Evolutionary conservation across 2,888 invertebrate genomes (phyloP), one percentile per base, ranked within the genome.

Genomic region (Phyllotreta striolata): DNA sequence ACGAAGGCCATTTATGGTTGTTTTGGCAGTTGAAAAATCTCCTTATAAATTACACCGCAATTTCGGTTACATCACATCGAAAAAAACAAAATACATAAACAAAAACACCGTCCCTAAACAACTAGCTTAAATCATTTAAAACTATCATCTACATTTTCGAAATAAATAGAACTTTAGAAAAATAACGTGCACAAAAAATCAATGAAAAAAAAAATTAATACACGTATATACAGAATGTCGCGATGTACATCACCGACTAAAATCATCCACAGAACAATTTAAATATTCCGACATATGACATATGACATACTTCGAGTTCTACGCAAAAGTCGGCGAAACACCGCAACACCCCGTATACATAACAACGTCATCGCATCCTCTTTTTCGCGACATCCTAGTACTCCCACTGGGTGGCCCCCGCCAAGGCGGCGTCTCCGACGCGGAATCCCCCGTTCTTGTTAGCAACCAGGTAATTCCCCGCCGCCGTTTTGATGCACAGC

Each of bases 361-460:
- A 24, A 24, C 24, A 24, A 24, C 24, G 24, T 24, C 24, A 24
- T 24, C 24, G 24, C 24, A 24, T 24, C 24, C 24, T 24, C n/a
- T n/a, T n/a, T n/a, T 40, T 13, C 40, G 41, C 39, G 52, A 58
- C 57, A 46, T 54, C 79, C 84, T 93, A 96, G 83, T 95, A 96
- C 84, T 96, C 96, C 96, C 96, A 96, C 79, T 93, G 93, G 75
- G 95, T 96, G 80, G 95, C 94, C 71, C 85, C 84, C 74, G 90
- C 88, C 75, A 90, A 87, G 77, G 91, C 91, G 70, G 88, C 85
- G 66, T 91, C 92, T 59, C 92, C 92, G 68, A 95, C 86, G 77
- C 92, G 91, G 85, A 96, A 91, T 77, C 90, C 89, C 44, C 96
- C 96, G 83, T 96, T 96, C 86, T 96, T 96, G 80, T 91, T 92